Evolutionary conservation across 2,888 invertebrate species (phyloP).

Genomic region (Chironomus riparius): DNA sequence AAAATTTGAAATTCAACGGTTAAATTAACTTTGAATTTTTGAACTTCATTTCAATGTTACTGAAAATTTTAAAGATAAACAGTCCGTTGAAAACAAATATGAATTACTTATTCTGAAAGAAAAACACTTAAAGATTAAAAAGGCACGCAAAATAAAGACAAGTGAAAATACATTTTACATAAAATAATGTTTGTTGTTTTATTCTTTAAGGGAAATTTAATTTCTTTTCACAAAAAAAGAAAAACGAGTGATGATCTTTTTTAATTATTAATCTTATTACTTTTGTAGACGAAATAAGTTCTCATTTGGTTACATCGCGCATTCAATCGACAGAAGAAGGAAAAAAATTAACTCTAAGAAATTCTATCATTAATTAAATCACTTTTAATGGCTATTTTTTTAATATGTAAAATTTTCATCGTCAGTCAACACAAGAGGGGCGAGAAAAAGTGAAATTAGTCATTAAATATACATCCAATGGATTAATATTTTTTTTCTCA

Average conservation of each 20-base stretch:
- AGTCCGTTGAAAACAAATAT: too few relatives aligned
- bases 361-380: background rate
- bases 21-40: too few relatives aligned
- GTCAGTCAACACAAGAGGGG: background rate
- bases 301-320: background rate
- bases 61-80: too few relatives aligned
- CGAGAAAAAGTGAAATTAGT: too few relatives aligned
- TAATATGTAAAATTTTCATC: background rate
- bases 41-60: too few relatives aligned
- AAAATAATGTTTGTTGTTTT: too few relatives aligned
- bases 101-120: too few relatives aligned
- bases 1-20: too few relatives aligned
- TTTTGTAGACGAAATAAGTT: background rate
- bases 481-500: background rate
- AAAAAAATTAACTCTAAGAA: background rate
- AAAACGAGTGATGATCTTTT: background rate
- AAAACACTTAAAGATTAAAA: too few relatives aligned
- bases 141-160: too few relatives aligned
- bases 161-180: too few relatives aligned
- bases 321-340: background rate
- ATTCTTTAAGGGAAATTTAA: too few relatives aligned
- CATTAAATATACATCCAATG: background rate
- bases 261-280: background rate
- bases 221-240: background rate
- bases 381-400: background rate